phyloP scores from a whole-genome alignment of 2,888 invertebrate species.

The Trissolcus japonicus region DNA sequence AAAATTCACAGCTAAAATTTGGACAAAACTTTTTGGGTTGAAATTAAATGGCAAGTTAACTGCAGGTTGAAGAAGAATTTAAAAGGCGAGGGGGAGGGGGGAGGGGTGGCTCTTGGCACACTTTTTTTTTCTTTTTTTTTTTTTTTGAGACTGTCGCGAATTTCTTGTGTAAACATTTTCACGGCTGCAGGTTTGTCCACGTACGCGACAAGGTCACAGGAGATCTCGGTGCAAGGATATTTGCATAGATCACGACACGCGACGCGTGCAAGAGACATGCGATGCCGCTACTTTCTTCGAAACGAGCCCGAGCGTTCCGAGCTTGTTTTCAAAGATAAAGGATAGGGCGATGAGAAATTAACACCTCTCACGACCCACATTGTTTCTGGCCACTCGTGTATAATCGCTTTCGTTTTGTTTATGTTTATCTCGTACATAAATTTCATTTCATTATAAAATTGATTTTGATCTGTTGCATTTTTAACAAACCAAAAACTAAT shows the following conservation, averaged over 20 bases:
- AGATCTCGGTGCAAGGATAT: constrained; percentile 24
- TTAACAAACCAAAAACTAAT: too few species aligned
- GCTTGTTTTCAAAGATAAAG: constrained; percentile 31
- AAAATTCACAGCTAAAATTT: too few species aligned
- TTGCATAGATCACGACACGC: constrained; percentile 56
- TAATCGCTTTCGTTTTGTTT: constrained; percentile 40
- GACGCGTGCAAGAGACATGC: constrained; percentile 53
- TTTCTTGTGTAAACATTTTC: constrained; percentile 9
- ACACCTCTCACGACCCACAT: constrained; percentile 51
- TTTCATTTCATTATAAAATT: too few species aligned
- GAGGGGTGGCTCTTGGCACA: constrained; percentile 11
- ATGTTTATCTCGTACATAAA: constrained; percentile 11
- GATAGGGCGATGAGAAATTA: constrained; percentile 50
- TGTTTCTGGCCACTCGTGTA: constrained; percentile 10
- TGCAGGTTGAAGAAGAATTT: too few species aligned
- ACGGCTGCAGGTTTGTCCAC: constrained; percentile 11
- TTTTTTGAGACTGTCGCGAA: constrained; percentile 17
- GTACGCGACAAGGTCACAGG: constrained; percentile 31
- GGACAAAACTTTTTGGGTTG: too few species aligned
- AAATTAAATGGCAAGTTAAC: too few species aligned
- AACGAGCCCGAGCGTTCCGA: constrained; percentile 35
- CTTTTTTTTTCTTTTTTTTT: constrained; percentile 17
- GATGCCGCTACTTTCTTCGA: constrained; percentile 48
- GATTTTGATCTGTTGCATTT: too few species aligned
- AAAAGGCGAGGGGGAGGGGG: too few species aligned